A percentile compares a stretch with the other conserved stretches of the same genome.
phyloP scores from a whole-genome alignment of 2,888 invertebrate species.

The Barypeithes pellucidus region DNA sequence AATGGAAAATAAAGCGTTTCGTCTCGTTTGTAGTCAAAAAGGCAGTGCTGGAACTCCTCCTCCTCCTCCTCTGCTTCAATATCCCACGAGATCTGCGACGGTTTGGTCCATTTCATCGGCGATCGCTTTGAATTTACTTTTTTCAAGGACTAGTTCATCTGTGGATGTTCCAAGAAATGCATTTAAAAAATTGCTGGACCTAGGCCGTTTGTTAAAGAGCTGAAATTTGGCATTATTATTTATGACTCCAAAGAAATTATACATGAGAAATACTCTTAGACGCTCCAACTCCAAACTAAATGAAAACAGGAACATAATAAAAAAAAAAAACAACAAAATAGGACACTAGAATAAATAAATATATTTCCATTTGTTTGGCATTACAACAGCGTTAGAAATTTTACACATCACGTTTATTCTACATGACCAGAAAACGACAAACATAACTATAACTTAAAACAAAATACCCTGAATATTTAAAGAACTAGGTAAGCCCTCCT shows the following conservation, averaged over 20 bases:
- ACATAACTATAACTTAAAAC: constrained; percentile 46
- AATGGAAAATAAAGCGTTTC: neutral
- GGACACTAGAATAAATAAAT: constrained; percentile 50
- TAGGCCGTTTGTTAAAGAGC: too few species aligned
- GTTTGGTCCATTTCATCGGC: constrained; percentile 98
- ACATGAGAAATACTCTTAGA: too few species aligned
- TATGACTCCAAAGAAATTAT: too few species aligned
- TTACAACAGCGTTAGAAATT: constrained; percentile 38
- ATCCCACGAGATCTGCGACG: constrained; percentile 95
- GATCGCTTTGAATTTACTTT: constrained; percentile 98
- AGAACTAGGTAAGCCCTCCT: neutral
- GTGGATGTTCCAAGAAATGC: constrained; percentile 5
- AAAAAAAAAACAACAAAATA: constrained; percentile 37
- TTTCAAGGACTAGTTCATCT: constrained; percentile 92
- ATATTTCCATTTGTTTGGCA: constrained; percentile 46
- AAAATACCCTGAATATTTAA: constrained; percentile 33
- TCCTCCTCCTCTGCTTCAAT: constrained; percentile 72
- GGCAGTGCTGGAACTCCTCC: constrained; percentile 46
- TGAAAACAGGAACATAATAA: neutral
- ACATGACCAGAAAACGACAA: constrained; percentile 57
- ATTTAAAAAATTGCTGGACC: too few species aligned
- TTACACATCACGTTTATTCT: constrained; percentile 41
- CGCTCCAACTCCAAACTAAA: too few species aligned
- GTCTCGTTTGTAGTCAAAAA: constrained; percentile 38
- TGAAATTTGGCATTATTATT: too few species aligned